Percentiles rank a stretch among this genome's conserved stretches.
phyloP scores from a whole-genome alignment of 2,113 vertebrate genomes.

The Anolis carolinensis region DNA sequence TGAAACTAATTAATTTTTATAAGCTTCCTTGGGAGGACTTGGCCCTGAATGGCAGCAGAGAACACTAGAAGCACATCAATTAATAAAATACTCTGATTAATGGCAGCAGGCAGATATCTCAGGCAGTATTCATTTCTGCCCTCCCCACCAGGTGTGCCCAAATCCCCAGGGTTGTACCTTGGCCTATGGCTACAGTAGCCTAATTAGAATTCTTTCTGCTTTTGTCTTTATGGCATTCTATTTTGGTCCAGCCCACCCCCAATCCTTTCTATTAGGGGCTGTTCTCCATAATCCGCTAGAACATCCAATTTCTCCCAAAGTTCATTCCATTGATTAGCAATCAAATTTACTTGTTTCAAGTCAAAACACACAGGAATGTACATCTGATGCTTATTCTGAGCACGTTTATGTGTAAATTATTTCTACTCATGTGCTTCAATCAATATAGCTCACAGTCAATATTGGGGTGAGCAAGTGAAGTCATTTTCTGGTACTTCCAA shows the following conservation, averaged over 20 bases:
- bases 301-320: constrained; percentile 21
- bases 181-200: too few relatives aligned
- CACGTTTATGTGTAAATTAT: constrained; percentile 4
- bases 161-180: neutral
- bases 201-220: too few relatives aligned
- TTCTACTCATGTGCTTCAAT: neutral
- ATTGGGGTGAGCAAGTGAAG: neutral
- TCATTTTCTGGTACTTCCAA: neutral
- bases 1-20: neutral
- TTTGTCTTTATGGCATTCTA: neutral
- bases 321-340: constrained; percentile 45
- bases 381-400: constrained; percentile 31
- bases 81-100: neutral
- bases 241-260: too few relatives aligned
- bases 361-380: constrained; percentile 35
- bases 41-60: neutral
- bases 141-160: neutral
- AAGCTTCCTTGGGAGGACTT: neutral
- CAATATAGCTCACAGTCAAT: neutral
- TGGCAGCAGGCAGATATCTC: neutral
- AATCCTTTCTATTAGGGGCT: neutral
- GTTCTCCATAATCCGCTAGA: neutral
- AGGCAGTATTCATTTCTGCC: neutral
- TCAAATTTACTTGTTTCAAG: constrained; percentile 54
- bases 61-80: neutral